Conservation (phyloP, 2,113 vertebrate species). For the Narcine bancroftii region DNA sequence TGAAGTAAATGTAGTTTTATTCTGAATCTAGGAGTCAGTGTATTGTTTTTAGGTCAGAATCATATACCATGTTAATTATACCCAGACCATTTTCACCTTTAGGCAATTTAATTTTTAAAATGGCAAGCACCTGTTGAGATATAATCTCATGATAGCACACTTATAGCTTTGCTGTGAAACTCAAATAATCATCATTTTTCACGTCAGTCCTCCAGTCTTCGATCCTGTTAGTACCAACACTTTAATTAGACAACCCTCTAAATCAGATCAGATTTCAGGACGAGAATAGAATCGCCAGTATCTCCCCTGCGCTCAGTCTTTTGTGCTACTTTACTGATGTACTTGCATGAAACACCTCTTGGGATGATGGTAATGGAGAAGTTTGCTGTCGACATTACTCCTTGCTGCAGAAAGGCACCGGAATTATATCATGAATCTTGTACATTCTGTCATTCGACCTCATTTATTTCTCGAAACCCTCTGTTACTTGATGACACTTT, state of each 20-base stretch:
- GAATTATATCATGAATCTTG: neutral
- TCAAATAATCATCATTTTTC: neutral
- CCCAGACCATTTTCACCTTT: neutral
- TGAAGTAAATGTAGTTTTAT: neutral
- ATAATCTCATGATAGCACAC: neutral
- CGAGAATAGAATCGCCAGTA: constrained; percentile 20
- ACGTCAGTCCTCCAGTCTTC: constrained; percentile 30
- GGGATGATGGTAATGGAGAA: neutral
- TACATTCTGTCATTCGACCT: neutral
- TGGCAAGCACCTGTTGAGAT: neutral
- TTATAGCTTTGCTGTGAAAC: neutral
- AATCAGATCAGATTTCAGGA: constrained; percentile 14
- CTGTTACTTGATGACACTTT: neutral
- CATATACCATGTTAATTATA: neutral
- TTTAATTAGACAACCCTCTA: neutral
- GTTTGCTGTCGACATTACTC: neutral
- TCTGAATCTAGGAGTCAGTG: neutral
- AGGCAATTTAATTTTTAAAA: neutral
- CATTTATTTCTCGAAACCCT: neutral
- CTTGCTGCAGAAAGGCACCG: neutral
- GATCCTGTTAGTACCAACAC: constrained; percentile 33
- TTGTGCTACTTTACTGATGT: constrained; percentile 43
- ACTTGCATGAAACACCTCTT: neutral
- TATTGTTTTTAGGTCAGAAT: neutral
- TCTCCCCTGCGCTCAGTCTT: constrained; percentile 42